Conservation (phyloP, 2,888 invertebrate species). For the Napeogenes inachia region DNA sequence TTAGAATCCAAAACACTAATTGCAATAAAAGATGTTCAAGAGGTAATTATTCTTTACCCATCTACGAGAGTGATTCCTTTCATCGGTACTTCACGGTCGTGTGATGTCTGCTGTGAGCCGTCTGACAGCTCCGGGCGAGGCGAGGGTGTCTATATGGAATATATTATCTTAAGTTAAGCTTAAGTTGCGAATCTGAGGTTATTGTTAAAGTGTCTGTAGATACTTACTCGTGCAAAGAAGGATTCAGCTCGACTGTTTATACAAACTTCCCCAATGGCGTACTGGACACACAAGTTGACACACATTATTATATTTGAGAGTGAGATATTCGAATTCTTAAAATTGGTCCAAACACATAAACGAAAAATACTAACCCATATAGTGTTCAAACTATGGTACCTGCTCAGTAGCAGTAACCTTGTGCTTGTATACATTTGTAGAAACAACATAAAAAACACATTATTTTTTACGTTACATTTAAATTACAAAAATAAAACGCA, state of each 20-base stretch:
- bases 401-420: too few relatives aligned
- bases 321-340: background rate
- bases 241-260: conserved; percentile 35
- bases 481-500: background rate
- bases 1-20: too few relatives aligned
- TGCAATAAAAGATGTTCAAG: too few relatives aligned
- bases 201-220: background rate
- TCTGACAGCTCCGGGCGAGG: conserved; percentile 31
- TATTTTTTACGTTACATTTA: too few relatives aligned
- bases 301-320: conserved; percentile 24
- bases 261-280: conserved; percentile 8
- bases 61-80: too few relatives aligned
- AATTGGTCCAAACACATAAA: conserved; percentile 48
- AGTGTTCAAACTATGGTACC: background rate
- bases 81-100: too few relatives aligned
- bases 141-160: conserved; percentile 26
- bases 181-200: too few relatives aligned
- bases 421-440: too few relatives aligned
- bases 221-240: conserved; percentile 45
- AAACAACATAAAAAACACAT: too few relatives aligned
- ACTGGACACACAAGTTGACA: conserved; percentile 14
- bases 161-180: background rate
- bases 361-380: conserved; percentile 1
- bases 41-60: conserved; percentile 6
- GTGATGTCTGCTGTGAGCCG: conserved; percentile 13